Base-by-base conservation (phyloP, 2,113 vertebrate species). In the Lophius piscatorius region DNA sequence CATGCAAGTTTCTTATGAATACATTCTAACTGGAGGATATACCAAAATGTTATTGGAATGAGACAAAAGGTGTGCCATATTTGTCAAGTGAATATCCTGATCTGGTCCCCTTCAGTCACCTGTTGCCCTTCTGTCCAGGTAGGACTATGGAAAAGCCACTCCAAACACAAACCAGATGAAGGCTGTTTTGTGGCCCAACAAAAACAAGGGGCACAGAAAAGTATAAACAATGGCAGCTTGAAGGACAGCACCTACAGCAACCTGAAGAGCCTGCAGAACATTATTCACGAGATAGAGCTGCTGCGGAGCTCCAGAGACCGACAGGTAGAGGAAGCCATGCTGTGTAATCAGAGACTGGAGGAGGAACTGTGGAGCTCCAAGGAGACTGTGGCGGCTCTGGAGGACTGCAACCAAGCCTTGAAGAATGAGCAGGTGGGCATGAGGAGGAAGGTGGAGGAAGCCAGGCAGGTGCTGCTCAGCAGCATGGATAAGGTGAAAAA, bases 401-500 rank as follows among this genome's bases (percentile, higher is more conserved):
- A 96, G 73, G 93, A 94, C 41, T 91, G 88, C 60, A 96, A 94
- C 69, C 77, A 82, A 6, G 72, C 44, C 26, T 86, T 98, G 73
- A 93, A 91, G 71, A 91, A 72, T 54, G 94, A 96, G 59, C 95
- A 96, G 68, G 89, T 71, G 12, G 89, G 87, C 67, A 94, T 95
- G 92, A 92, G 94, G 83, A 93, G 88, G 70, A 94, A 93, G 65
- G 91, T 95, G 4, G 95, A 96, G 74, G 94, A 96, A 62, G 95
- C 94, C 7, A 85, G 96, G 34, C 91, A 88, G 2, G 91, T 91
- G 0, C 76, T 98, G 41, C 83, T 93, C 24, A 91, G 52, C 22
- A 93, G 95, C 29, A 88, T 98, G 57, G 76, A 86, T n/a, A 96
- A 97, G 63, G 96, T 98, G 52, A 95, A 93, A 42, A 93, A 97